A percentile compares a stretch with the other conserved stretches of the same genome.
phyloP scores from a whole-genome alignment of 2,113 vertebrate species.

The Tachysurus vachellii region DNA sequence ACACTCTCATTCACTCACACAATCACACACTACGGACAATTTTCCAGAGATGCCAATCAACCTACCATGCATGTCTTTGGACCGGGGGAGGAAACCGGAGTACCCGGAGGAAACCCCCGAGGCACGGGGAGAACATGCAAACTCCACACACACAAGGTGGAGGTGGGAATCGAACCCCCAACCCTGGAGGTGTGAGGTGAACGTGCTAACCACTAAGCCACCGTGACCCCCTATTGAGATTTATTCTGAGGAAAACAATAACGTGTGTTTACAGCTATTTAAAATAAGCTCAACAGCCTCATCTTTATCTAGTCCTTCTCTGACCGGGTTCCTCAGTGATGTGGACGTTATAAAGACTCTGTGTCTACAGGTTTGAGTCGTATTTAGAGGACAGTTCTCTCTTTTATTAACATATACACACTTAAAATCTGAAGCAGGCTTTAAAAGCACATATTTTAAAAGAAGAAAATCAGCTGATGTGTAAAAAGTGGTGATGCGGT shows the following conservation, averaged over 20 bases:
- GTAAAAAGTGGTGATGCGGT: conserved; percentile 51
- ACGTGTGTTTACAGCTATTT: neutral
- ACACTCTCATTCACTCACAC: no score
- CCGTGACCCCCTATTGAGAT: no score
- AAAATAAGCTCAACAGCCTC: neutral
- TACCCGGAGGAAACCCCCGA: no score
- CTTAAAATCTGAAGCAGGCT: conserved; percentile 56
- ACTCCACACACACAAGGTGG: no score
- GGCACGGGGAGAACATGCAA: no score
- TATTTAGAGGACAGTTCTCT: neutral
- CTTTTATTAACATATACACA: conserved; percentile 73
- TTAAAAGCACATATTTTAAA: conserved; percentile 46
- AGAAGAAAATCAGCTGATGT: conserved; percentile 14
- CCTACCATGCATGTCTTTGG: no score
- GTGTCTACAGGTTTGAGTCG: neutral
- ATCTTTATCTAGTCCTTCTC: neutral
- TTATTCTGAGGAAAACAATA: neutral
- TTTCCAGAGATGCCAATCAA: no score
- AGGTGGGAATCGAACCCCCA: no score
- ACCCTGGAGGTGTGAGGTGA: no score
- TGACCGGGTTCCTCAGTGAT: neutral
- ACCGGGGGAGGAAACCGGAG: no score
- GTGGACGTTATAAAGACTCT: neutral
- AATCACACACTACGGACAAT: no score
- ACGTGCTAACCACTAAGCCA: no score